Evolutionary conservation across 1,140 invertebrate genomes (phyloP).

Genomic region (Carposina sasakii): DNA sequence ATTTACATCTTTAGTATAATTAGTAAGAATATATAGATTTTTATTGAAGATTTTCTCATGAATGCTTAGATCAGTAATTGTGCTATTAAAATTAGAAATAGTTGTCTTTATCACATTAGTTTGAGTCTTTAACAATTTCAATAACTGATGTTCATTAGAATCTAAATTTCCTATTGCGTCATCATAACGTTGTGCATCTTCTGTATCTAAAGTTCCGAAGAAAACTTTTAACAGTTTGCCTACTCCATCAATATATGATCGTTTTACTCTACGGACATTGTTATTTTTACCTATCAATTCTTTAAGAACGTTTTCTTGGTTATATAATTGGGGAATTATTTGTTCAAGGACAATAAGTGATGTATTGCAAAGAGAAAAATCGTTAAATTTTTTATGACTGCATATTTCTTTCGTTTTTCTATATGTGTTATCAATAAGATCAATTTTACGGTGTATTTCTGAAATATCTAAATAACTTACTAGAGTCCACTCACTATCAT

Average conservation of each 20-base stretch:
- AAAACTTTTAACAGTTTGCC: slow-evolving; percentile 1
- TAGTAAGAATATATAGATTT: slow-evolving; percentile 7
- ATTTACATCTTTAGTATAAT: slow-evolving; percentile 6
- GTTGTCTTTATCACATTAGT: slow-evolving; percentile 8
- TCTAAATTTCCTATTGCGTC: slow-evolving; percentile 7
- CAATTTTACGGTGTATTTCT: slow-evolving; percentile 12
- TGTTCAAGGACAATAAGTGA: slow-evolving; percentile 15
- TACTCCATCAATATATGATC: slow-evolving; percentile 1
- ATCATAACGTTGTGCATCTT: slow-evolving; percentile 6
- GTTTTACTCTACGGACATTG: neutral
- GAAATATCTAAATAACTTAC: slow-evolving; percentile 10
- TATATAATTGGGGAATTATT: slow-evolving; percentile 15
- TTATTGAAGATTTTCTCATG: slow-evolving; percentile 13
- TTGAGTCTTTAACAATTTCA: slow-evolving; percentile 10
- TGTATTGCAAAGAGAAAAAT: slow-evolving; percentile 8
- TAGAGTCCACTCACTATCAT: slow-evolving; percentile 14
- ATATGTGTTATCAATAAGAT: slow-evolving; percentile 11
- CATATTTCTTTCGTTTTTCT: slow-evolving; percentile 10
- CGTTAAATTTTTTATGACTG: slow-evolving; percentile 5
- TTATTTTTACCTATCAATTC: neutral
- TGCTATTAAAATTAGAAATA: slow-evolving; percentile 10
- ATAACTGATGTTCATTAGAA: slow-evolving; percentile 3
- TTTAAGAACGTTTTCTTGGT: neutral
- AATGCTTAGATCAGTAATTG: slow-evolving; percentile 2
- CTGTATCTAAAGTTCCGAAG: neutral